Conservation (phyloP, 64 coral and sea anemone genomes). For the Pocillopora damicornis region DNA sequence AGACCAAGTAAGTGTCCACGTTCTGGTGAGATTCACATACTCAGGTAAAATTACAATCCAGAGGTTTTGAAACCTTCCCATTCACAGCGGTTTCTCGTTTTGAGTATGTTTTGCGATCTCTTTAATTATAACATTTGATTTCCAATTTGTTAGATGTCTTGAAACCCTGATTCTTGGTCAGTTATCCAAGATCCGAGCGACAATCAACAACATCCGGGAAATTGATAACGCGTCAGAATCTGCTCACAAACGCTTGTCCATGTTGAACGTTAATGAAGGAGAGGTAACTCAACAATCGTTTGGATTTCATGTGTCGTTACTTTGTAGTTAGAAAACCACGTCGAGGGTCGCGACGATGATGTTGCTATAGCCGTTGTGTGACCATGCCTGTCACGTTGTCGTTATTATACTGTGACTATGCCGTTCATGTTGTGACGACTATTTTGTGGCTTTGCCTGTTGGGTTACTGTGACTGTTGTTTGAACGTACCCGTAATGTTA, state of each 20-base stretch:
- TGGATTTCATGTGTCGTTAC: neutral
- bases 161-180: constrained; percentile 74
- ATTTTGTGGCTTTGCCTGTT: neutral
- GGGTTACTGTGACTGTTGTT: neutral
- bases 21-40: too few species aligned
- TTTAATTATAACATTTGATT: neutral
- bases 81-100: neutral
- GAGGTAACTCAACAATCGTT: neutral
- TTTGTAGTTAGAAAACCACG: neutral
- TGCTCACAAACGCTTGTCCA: constrained; percentile 63
- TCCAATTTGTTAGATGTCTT: constrained; percentile 48
- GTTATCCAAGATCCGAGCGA: constrained; percentile 71
- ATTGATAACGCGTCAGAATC: constrained; percentile 83
- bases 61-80: too few species aligned
- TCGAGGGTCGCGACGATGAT: too few species aligned
- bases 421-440: too few species aligned
- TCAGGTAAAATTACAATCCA: too few species aligned
- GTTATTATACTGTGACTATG: too few species aligned
- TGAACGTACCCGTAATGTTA: too few species aligned
- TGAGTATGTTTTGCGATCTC: neutral
- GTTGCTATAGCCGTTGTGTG: too few species aligned
- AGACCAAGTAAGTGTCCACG: constrained; percentile 64
- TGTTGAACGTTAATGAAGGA: constrained; percentile 62
- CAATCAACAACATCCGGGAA: constrained; percentile 71
- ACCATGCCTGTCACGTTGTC: too few species aligned